Evolutionary conservation across 2,797 vertebrate genomes (phyloP), one percentile per base, ranked within the genome.

Genomic region (Hoplostethus mediterraneus): DNA sequence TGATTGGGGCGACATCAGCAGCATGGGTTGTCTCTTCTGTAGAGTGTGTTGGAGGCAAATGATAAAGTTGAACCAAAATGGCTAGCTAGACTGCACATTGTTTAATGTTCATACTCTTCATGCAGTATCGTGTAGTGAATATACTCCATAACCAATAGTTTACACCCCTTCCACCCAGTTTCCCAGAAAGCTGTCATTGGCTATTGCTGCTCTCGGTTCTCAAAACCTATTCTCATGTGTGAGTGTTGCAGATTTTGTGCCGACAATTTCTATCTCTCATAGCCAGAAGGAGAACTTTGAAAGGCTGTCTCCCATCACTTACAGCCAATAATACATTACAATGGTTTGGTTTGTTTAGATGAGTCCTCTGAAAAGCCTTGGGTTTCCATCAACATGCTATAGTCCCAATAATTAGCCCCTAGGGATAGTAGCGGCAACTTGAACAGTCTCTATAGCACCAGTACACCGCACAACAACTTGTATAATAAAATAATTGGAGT

Each of bases 271-370:
- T 66, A 58, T 84, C 73, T 74, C 67, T 71, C 45, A 40, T 70
- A 71, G 78, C 87, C 82, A 49, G 55, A 65, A 72, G 83, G 65
- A 6, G 0, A n/a, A 69, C 83, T 85, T 81, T 86, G 64, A 86
- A 85, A 85, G 68, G 42, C 60, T 74, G 3, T 28, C 78, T 69
- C 70, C 67, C 63, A 52, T 38, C 13, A 28, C 67, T 75, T 54
- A 40, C 28, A 73, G 53, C 72, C 54, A 1, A 67, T 72, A 36
- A 44, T 47, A 4, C 8, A 13, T 69, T 64, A 13, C 66, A 36
- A 53, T 2, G 1, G 54, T 66, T 64, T 21, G 33, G 3, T 73
- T 40, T 14, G 30, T 64, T 49, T 11, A 40, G 40, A 6, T 4
- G 30, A 67, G 33, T 47, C 11, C 47, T 49, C 60, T 42, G 44